Base-by-base conservation (phyloP, 2,888 invertebrate species). In the Apamea monoglypha region DNA sequence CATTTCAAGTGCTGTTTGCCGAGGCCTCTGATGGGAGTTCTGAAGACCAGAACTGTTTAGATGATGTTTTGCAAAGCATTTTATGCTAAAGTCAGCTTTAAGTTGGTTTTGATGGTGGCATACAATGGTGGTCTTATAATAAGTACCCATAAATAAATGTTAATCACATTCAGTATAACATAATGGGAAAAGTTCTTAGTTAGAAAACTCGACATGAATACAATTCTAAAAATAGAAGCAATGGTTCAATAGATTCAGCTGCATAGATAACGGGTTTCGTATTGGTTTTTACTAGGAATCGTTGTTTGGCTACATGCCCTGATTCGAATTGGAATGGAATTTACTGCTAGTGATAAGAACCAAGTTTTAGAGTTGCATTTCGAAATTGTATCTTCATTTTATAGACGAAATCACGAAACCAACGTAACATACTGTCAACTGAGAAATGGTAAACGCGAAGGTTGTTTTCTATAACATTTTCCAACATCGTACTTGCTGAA, bases 191-290 rank as follows among this genome's bases (percentile, higher is more conserved):
- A 69, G 14, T 72, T 82, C 32, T n/a, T 25, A 61, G 53, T 71
- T 74, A 16, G 29, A 64, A 72, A 64, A 66, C 32, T 63, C 16
- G 4, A 5, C 18, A 50, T 47, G 61, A 64, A 70, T 25, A n/a
- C 47, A 10, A 21, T 40, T 69, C 25, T 12, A 25, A 66, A 44
- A 71, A 66, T 70, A 25, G 25, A 78, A 78, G 63, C 18, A 68
- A 21, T 21, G 14, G 29, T 50, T 53, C 3, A 59, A 72, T 66
- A 64, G 53, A 72, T 74, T 61, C 29, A 29, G 56, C 63, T 67
- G 86, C 69, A 86, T 77, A 53, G 73, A 82, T 74, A 84, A 67
- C 79, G 50, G 14, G n/a, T 59, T 79, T 75, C 25, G 12, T 40
- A 36, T 82, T 74, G 56, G 59, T 63, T 82, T 82, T 74, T 74